Evolutionary conservation across 2,888 invertebrate genomes (phyloP), one percentile per base, ranked within the genome.

Genomic region (Tipula lateralis): DNA sequence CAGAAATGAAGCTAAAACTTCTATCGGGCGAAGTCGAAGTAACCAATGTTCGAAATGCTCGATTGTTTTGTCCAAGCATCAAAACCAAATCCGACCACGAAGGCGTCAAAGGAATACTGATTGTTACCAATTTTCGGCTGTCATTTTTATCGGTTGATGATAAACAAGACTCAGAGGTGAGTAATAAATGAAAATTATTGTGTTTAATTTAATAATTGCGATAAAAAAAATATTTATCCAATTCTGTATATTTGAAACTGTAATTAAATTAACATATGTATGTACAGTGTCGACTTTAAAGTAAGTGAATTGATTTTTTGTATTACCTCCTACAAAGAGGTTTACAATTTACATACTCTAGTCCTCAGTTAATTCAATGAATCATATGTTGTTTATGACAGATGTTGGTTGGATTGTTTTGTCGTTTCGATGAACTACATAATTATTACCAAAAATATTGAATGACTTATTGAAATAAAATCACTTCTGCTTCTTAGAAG

Each of bases 101-200:
- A 86, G 96, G 96, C 84, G 93, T 94, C 85, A 94, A 95, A 85
- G 99, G 98, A 0, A 92, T 95, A 32, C 91, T 99, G 85, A 95
- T 95, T 88, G 94, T 98, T 86, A 98, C 98, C 85, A 98, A 97
- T 91, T 98, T 97, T 89, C 96, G 97, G 90, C 91, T 99, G 34
- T 95, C 96, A 32, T 98, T 98, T 91, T 93, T 96, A 85, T 95
- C 96, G 29, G 92, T 94, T 30, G 93, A 93, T 66, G 91, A 90
- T 86, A 91, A 84, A 34, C 84, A 92, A 87, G 92, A 86, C 83
- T 6, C 85, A 50, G 34, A 84, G 44, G 80, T 34, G 16, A 34
- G 82, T 30, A 30, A 82, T 82, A 29, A 84, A 39, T 84, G 2
- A 13, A 5, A 2, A 36, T 44, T 84, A 24, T 84, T 66, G 66